Conservation (phyloP, 2,797 vertebrate species). For the Pempheris klunzingeri region DNA sequence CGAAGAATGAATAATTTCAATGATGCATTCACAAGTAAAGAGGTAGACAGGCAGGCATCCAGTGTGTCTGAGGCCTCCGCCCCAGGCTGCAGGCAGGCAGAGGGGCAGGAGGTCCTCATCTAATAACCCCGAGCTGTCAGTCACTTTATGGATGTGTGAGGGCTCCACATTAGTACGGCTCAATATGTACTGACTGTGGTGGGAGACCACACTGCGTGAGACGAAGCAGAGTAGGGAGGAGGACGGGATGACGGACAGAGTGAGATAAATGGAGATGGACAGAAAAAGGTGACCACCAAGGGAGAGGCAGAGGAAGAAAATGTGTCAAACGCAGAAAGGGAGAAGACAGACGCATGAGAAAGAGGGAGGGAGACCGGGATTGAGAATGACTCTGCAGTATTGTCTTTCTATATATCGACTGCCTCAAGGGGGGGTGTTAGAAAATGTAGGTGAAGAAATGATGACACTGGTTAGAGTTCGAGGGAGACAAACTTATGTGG, state of each 20-base stretch:
- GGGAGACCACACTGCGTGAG: constrained; percentile 68
- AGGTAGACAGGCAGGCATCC: constrained; percentile 29
- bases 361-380: constrained; percentile 35
- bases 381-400: constrained; percentile 53
- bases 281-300: constrained; percentile 67
- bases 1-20: constrained; percentile 12
- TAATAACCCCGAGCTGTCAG: constrained; percentile 68
- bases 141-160: constrained; percentile 66
- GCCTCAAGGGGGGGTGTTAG: constrained; percentile 5
- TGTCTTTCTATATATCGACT: constrained; percentile 33
- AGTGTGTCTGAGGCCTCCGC: constrained; percentile 25
- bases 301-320: constrained; percentile 63
- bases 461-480: constrained; percentile 31
- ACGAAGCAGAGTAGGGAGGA: constrained; percentile 42
- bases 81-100: constrained; percentile 26
- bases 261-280: constrained; percentile 72
- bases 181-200: constrained; percentile 69
- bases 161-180: constrained; percentile 70
- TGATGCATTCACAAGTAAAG: constrained; percentile 16
- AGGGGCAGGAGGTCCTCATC: constrained; percentile 54
- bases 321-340: constrained; percentile 63
- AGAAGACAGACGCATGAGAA: constrained; percentile 47
- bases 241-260: constrained; percentile 58
- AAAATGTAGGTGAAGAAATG: constrained; percentile 32
- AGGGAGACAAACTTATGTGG: constrained; percentile 12